phyloP scores from a whole-genome alignment of 2,797 vertebrate genomes.

The Nyctalus aviator region DNA sequence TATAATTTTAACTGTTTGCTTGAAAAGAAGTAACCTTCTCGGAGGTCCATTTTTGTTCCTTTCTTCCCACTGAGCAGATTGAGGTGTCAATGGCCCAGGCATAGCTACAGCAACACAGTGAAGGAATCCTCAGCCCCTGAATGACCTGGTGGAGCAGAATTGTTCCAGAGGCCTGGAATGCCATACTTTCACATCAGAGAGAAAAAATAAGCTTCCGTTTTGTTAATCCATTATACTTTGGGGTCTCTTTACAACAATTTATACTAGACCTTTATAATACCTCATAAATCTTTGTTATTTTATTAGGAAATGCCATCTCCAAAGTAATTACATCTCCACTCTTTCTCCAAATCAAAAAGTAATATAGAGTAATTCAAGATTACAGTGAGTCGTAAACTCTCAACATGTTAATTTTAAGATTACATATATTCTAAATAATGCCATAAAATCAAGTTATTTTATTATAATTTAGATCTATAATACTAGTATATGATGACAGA shows the following conservation, averaged over 20 bases:
- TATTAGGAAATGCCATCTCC: neutral
- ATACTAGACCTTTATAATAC: neutral
- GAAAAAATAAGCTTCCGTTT: neutral
- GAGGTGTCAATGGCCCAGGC: neutral
- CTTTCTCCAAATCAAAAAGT: neutral
- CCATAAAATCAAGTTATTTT: neutral
- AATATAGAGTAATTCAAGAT: neutral
- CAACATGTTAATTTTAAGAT: constrained; percentile 26
- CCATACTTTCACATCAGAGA: neutral
- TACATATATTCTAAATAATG: constrained; percentile 4
- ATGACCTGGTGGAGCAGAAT: neutral
- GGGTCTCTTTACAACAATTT: neutral
- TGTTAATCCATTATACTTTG: neutral
- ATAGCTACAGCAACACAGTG: neutral
- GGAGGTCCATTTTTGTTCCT: neutral
- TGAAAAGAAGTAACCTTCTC: neutral
- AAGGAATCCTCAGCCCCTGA: neutral
- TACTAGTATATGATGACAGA: neutral
- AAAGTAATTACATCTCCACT: neutral
- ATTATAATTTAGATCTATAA: neutral
- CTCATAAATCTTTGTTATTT: neutral
- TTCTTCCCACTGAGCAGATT: neutral
- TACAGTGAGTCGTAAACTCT: neutral
- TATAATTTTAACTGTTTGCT: neutral
- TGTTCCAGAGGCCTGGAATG: neutral